Evolutionary conservation across 2,888 invertebrate species (phyloP).

Genomic region (Muschampia plurimacula): DNA sequence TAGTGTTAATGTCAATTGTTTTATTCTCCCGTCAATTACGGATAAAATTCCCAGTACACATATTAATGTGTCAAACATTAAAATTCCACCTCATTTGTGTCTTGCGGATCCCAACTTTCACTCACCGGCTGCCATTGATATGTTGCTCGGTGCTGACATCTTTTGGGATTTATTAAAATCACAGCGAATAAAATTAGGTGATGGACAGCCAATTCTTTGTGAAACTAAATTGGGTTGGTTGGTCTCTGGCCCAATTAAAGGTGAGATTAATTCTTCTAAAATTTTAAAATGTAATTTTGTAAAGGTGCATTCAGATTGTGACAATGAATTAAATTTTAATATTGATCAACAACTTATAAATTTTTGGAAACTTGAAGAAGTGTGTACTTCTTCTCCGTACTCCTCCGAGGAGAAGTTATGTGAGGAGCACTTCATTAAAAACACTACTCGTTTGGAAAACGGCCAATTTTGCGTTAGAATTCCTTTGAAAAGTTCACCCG

Average conservation of each 20-base stretch:
- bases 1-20: neutral
- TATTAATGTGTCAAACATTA: neutral
- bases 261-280: neutral
- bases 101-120: neutral
- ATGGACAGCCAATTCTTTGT: constrained; percentile 1
- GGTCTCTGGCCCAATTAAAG: neutral
- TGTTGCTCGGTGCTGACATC: neutral
- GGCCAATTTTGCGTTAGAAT: neutral
- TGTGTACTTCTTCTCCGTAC: neutral
- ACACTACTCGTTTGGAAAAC: neutral
- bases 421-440: neutral
- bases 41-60: neutral
- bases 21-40: neutral
- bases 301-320: neutral
- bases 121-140: neutral
- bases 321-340: neutral
- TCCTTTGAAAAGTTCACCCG: neutral
- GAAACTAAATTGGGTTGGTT: constrained; percentile 1
- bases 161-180: neutral
- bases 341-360: neutral
- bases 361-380: neutral
- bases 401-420: neutral
- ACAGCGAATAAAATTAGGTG: neutral
- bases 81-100: neutral
- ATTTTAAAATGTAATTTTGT: neutral